Conservation (phyloP, 2,113 vertebrate species). For the Morone chrysops region DNA sequence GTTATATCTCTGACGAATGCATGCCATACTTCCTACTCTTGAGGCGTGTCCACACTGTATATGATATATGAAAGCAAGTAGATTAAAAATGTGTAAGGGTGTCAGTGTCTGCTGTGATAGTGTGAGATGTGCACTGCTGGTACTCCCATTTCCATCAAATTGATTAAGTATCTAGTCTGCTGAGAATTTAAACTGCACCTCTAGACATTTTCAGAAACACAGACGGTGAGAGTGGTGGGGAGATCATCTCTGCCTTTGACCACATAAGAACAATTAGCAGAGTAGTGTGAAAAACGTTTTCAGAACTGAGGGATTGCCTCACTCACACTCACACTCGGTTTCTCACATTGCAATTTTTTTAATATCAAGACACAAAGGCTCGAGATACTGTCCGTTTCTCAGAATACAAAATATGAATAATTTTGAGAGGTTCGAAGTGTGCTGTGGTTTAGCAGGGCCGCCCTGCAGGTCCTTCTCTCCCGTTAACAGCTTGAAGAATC, state of each 20-base stretch:
- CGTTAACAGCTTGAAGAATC: neutral
- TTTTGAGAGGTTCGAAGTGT: conserved; percentile 41
- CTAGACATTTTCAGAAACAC: conserved; percentile 28
- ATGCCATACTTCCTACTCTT: neutral
- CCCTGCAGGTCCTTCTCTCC: neutral
- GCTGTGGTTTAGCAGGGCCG: conserved; percentile 53
- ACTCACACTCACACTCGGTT: neutral
- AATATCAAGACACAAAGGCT: neutral
- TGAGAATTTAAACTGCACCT: conserved; percentile 39
- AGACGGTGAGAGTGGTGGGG: neutral
- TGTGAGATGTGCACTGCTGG: neutral
- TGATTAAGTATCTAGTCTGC: conserved; percentile 13
- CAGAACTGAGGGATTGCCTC: neutral
- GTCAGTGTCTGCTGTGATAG: conserved; percentile 21
- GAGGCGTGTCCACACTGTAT: neutral
- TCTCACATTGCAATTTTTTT: neutral
- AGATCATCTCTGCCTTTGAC: neutral
- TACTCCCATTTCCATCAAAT: neutral
- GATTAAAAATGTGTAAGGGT: neutral
- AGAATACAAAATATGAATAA: conserved; percentile 29
- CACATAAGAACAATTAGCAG: neutral
- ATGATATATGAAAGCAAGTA: conserved; percentile 13
- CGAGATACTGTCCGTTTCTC: conserved; percentile 9
- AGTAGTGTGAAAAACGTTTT: neutral
- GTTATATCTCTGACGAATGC: neutral